Base-by-base conservation (phyloP, 2,888 invertebrate species). In the Podotricha telesiphe region DNA sequence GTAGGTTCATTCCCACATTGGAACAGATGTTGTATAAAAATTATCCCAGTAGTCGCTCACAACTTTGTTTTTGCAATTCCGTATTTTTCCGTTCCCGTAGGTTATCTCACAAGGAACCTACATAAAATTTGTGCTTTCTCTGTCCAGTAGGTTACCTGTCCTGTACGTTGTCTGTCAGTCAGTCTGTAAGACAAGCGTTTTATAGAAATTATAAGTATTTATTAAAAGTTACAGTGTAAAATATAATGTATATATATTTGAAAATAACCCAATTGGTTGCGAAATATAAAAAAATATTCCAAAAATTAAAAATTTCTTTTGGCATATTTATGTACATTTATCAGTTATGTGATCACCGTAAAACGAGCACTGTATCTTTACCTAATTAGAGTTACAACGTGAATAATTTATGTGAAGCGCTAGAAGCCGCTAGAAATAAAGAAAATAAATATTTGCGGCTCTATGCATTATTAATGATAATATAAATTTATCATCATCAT, bases 381-480 rank as follows among this genome's bases (percentile, higher is more conserved):
- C 34, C 6, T 55, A 55, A 55, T 55, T 55, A 37, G 34, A 48
- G 19, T 20, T 48, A 19, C 19, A 48, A 48, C 34, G 34, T 55
- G 6, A 55, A 19, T 37, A 17, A 19, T 37, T 55, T 19, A 34
- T 55, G 55, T 55, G n/a, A 55, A 37, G 17, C 2, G 55, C 37
- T 37, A 37, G 22, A n/a, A 34, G 34, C 34, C 13, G 34, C 34
- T 55, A n/a, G 22, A 42, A 20, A 53, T 6, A 53, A 8, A 17
- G 37, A 55, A 55, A 55, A 51, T 8, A 6, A 34, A 15, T 28
- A 34, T 55, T 55, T 55, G 34, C 17, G 53, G 1, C 53, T 55
- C 28, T 55, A 55, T 55, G 53, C 34, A 55, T 55, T 55, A 55
- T 55, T 34, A 17, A 55, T 55, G 53, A 55, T 55, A 37, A n/a